Evolutionary conservation across 2,888 invertebrate species (phyloP).

Genomic region (Syrista parreyssii): DNA sequence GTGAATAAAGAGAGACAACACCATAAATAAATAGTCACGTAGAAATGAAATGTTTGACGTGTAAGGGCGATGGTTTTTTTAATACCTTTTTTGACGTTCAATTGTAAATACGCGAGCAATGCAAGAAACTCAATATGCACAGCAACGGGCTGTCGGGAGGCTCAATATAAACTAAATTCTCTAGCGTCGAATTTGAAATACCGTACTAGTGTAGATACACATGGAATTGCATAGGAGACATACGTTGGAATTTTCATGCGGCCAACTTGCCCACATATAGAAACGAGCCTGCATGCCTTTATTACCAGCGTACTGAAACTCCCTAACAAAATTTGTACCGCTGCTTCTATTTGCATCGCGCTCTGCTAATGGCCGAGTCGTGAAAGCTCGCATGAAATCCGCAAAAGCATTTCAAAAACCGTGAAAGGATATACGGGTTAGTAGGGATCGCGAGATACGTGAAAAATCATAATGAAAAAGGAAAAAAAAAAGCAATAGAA

Average conservation of each 20-base stretch:
- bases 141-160: not conserved
- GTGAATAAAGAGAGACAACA: not conserved
- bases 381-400: not conserved
- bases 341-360: not conserved
- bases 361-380: not conserved
- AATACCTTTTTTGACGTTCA: not conserved
- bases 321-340: not conserved
- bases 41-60: too few relatives aligned
- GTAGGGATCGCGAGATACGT: not conserved
- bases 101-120: not conserved
- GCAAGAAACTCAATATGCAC: not conserved
- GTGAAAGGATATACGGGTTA: not conserved
- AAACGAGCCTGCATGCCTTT: not conserved
- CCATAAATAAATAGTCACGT: not conserved
- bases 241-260: not conserved
- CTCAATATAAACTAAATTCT: not conserved
- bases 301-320: not conserved
- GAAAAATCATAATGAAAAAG: not conserved
- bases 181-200: not conserved
- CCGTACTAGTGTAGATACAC: not conserved
- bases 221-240: not conserved
- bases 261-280: not conserved
- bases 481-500: not conserved
- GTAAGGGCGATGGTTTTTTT: not conserved
- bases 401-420: not conserved